Percentiles rank a stretch among this genome's conserved stretches.
Conservation (phyloP, 2,888 invertebrate genomes). For the Leucoma salicis region DNA sequence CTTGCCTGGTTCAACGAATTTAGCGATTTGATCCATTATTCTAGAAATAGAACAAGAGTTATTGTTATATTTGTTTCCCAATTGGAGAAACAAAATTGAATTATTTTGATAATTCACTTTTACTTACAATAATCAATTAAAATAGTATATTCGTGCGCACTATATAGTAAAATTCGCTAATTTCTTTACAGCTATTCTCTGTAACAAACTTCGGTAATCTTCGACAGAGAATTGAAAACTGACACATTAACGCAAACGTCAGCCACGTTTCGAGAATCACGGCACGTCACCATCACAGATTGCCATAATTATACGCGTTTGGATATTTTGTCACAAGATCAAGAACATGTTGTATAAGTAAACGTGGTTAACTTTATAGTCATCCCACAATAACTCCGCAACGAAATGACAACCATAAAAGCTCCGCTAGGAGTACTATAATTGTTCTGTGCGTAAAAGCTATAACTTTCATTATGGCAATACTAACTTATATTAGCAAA, state of each 20-base stretch:
- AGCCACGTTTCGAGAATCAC: slow-evolving; percentile 73
- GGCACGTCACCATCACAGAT: slow-evolving; percentile 63
- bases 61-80: slow-evolving; percentile 11
- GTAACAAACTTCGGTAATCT: slow-evolving; percentile 33
- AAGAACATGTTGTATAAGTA: too few relatives aligned
- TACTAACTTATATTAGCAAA: too few relatives aligned
- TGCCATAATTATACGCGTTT: too few relatives aligned
- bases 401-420: too few relatives aligned
- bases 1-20: slow-evolving; percentile 96
- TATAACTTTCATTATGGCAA: too few relatives aligned
- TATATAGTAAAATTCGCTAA: background rate
- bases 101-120: slow-evolving; percentile 2
- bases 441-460: too few relatives aligned
- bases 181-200: slow-evolving; percentile 1
- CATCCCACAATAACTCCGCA: too few relatives aligned
- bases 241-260: slow-evolving; percentile 59
- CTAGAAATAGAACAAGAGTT: slow-evolving; percentile 49
- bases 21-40: slow-evolving; percentile 97
- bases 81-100: slow-evolving; percentile 1
- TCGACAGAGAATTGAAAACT: slow-evolving; percentile 42
- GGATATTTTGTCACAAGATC: too few relatives aligned
- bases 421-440: too few relatives aligned
- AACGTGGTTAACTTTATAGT: too few relatives aligned
- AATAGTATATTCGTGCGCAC: slow-evolving; percentile 6
- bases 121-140: slow-evolving; percentile 26